phyloP scores from a whole-genome alignment of 2,797 vertebrate genomes.

The Neosalanx taihuensis region DNA sequence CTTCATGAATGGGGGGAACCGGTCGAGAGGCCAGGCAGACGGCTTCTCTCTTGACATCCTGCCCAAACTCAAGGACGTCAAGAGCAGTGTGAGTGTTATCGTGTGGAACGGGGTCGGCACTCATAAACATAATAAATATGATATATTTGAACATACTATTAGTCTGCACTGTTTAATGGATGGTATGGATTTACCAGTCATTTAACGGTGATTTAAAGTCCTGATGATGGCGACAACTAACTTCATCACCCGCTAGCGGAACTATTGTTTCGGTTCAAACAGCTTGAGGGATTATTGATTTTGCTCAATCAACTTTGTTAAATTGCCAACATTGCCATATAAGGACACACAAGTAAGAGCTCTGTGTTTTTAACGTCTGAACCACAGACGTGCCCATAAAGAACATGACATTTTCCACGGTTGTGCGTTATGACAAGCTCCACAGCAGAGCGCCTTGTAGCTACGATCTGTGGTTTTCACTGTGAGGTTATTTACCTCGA shows the following conservation, averaged over 20 bases:
- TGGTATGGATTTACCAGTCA: too few relatives aligned
- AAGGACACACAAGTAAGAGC: conserved; percentile 48
- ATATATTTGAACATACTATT: too few relatives aligned
- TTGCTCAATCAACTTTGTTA: conserved; percentile 44
- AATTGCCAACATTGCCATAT: conserved; percentile 45
- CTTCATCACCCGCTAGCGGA: background rate
- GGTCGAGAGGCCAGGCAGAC: conserved; percentile 93
- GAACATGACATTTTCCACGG: conserved; percentile 65
- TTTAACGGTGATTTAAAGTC: too few relatives aligned
- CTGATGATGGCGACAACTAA: too few relatives aligned
- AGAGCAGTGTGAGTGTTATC: conserved; percentile 88
- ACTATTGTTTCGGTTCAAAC: background rate
- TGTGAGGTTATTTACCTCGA: background rate
- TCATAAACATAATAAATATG: background rate
- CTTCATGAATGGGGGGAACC: conserved; percentile 98
- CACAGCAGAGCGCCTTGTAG: conserved; percentile 31
- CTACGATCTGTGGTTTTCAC: conserved; percentile 49
- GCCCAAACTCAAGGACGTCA: conserved; percentile 97
- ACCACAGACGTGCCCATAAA: conserved; percentile 63
- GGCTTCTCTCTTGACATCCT: conserved; percentile 96
- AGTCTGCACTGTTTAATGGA: too few relatives aligned
- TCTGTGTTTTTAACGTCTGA: conserved; percentile 58
- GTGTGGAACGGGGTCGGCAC: background rate
- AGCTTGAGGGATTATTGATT: background rate
- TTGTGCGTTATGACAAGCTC: conserved; percentile 60